Conservation (phyloP, 2,797 vertebrate genomes). For the Enteromius anoplus region DNA sequence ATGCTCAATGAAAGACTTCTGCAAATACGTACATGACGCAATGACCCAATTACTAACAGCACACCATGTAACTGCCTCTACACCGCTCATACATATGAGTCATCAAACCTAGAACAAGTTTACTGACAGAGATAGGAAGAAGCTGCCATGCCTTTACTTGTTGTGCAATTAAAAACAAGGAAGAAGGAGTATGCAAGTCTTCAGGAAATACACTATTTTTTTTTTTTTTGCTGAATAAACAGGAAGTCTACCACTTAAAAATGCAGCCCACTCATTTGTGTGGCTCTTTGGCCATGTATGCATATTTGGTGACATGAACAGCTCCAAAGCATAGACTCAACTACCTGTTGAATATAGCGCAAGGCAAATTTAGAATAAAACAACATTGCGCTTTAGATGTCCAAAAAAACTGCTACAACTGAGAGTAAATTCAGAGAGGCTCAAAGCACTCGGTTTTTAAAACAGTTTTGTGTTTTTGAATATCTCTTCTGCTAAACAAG, state of each 20-base stretch:
- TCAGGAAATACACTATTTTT: constrained; percentile 59
- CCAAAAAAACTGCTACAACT: neutral
- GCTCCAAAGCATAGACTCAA: constrained; percentile 69
- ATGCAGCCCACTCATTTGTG: constrained; percentile 58
- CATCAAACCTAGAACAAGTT: constrained; percentile 12
- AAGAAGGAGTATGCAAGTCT: constrained; percentile 31
- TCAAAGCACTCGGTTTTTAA: neutral
- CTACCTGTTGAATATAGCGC: constrained; percentile 65
- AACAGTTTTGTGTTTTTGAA: neutral
- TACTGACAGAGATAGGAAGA: neutral
- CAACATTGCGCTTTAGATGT: constrained; percentile 31
- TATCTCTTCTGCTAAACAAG: neutral
- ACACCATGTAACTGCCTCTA: neutral
- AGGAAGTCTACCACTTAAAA: constrained; percentile 57
- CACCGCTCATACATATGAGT: neutral
- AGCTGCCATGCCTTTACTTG: neutral
- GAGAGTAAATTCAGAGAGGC: neutral
- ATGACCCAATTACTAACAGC: constrained; percentile 20
- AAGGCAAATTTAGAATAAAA: constrained; percentile 58
- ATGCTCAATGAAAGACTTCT: neutral
- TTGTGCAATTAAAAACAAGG: constrained; percentile 12
- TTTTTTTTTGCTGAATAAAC: neutral
- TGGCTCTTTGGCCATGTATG: constrained; percentile 62
- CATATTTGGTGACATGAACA: constrained; percentile 62
- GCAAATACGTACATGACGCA: neutral